Base-by-base conservation (phyloP, 2,888 invertebrate genomes). In the Proisotoma minuta region DNA sequence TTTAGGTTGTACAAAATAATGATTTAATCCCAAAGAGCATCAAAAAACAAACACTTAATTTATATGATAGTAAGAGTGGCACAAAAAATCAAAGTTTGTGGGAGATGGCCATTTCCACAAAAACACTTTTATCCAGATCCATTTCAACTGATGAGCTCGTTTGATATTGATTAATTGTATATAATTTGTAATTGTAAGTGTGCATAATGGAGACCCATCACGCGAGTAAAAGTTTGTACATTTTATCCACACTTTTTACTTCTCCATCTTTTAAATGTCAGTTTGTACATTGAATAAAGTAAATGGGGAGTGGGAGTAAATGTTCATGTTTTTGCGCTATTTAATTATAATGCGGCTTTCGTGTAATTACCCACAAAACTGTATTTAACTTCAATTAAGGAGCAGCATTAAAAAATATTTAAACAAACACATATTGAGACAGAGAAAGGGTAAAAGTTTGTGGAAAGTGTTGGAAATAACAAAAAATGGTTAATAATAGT, bases 161-260 rank as follows among this genome's bases (percentile, higher is more conserved):
- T 43, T 43, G 10, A 27, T 8, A n/a, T 20, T 51, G 51, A 51
- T 51, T 51, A 51, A 51, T 51, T 27, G 27, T 20, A 43, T 26
- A 27, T 27, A 51, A 51, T 51, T 51, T 51, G 51, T 51, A 51
- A 51, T 27, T 51, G 51, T 51, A 51, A 23, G 23, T n/a, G 8
- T 15, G 5, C 20, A 15, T 51, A 51, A 51, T 51, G 28, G 51
- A 51, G 15, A 26, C 8, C 28, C 28, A 51, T 51, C 51, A 51
- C 51, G 51, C 51, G 20, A 43, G 18, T 43, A 12, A 12, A 43
- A 43, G 18, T 43, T 43, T 43, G 15, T n/a, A 34, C 34, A 34
- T 18, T 43, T 43, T 43, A 18, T n/a, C 20, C 4, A 20, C 18
- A 4, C 20, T 43, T 43, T 43, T 43, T 12, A 43, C 20, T 43